phyloP scores from a whole-genome alignment of 2,113 vertebrate genomes.

The Thamnophis sirtalis region DNA sequence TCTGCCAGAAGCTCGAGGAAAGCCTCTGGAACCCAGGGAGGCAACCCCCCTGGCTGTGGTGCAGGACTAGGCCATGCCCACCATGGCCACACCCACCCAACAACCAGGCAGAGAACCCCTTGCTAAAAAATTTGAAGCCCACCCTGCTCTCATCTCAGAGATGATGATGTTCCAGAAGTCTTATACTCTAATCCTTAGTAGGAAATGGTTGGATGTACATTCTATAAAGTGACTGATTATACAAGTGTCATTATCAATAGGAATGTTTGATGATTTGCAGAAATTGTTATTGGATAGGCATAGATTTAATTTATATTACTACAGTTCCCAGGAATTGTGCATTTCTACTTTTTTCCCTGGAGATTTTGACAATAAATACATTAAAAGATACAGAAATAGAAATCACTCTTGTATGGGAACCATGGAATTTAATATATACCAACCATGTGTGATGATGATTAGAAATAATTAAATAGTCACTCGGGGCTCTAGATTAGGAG shows the following conservation, averaged over 20 bases:
- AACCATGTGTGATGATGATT: not conserved
- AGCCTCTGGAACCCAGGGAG: no score
- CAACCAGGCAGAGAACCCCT: no score
- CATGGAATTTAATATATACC: not conserved
- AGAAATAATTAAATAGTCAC: not conserved
- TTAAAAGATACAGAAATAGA: not conserved
- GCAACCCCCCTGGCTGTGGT: no score
- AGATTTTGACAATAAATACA: not conserved
- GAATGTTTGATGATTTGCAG: not conserved
- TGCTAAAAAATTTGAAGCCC: no score
- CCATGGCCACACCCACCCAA: no score
- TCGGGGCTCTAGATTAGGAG: not conserved
- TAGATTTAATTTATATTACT: not conserved
- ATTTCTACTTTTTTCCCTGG: not conserved
- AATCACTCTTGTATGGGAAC: not conserved
- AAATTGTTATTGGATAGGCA: not conserved
- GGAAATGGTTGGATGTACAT: not conserved
- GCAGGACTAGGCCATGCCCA: no score
- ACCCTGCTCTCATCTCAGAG: not conserved
- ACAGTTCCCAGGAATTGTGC: not conserved
- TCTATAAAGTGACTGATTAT: not conserved
- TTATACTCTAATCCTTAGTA: not conserved
- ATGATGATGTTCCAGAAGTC: not conserved
- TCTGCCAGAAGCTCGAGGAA: no score
- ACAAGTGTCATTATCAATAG: not conserved